Evolutionary conservation across 2,888 invertebrate species (phyloP).

Genomic region (Ptychoptera contaminata): DNA sequence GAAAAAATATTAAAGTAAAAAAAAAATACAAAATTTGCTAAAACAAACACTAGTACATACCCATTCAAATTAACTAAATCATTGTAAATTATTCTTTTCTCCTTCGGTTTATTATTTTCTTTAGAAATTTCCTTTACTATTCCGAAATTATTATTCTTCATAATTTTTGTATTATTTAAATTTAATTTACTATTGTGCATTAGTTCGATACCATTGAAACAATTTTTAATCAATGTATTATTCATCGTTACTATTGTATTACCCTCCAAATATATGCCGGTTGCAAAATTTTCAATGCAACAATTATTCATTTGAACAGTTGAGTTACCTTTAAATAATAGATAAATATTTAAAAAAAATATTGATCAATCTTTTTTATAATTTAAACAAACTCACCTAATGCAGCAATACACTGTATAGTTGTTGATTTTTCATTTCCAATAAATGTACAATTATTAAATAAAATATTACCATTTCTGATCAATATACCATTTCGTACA

Average conservation of each 20-base stretch:
- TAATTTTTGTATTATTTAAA: constrained; percentile 26
- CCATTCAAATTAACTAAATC: constrained; percentile 11
- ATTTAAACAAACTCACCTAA: too few species aligned
- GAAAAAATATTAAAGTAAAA: background rate
- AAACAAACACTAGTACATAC: constrained; percentile 5
- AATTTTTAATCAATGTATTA: constrained; percentile 21
- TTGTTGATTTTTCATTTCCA: constrained; percentile 34
- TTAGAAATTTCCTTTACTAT: constrained; percentile 2
- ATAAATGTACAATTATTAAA: constrained; percentile 36
- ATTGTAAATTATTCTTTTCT: constrained; percentile 9
- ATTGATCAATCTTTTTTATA: too few species aligned
- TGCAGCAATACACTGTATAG: constrained; percentile 37
- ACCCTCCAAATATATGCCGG: constrained; percentile 34
- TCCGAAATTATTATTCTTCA: constrained; percentile 20
- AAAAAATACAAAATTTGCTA: background rate
- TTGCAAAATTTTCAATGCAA: constrained; percentile 34
- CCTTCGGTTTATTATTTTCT: constrained; percentile 11
- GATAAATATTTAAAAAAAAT: too few species aligned
- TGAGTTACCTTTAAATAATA: constrained; percentile 21
- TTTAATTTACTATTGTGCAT: constrained; percentile 29
- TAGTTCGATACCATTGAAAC: constrained; percentile 27
- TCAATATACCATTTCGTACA: constrained; percentile 35
- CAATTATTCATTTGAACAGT: constrained; percentile 33
- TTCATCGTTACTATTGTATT: constrained; percentile 23
- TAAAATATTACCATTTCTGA: constrained; percentile 32